Evolutionary conservation across 2,888 invertebrate genomes (phyloP).

Genomic region (Desoria tigrina): DNA sequence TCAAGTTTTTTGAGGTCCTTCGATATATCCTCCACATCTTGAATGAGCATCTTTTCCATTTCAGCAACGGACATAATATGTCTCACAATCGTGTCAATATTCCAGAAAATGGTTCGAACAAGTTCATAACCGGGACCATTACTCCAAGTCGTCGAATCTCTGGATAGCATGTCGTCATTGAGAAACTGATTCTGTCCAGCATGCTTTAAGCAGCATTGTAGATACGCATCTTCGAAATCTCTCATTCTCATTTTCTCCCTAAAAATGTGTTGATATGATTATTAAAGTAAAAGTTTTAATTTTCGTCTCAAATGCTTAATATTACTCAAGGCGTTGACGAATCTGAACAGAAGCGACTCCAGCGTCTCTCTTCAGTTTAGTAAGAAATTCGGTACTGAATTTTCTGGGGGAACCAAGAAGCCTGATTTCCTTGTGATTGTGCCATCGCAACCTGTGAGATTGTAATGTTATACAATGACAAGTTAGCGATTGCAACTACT

Average conservation of each 20-base stretch:
- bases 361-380: slow-evolving; percentile 24
- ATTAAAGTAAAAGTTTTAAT: too few relatives aligned
- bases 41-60: slow-evolving; percentile 31
- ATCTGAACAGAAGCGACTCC: slow-evolving; percentile 28
- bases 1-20: slow-evolving; percentile 20
- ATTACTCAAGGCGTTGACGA: slow-evolving; percentile 24
- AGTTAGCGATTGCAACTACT: neutral
- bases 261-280: neutral
- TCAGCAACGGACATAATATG: slow-evolving; percentile 32
- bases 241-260: slow-evolving; percentile 31
- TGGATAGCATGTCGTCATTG: slow-evolving; percentile 14
- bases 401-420: neutral
- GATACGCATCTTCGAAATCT: slow-evolving; percentile 32
- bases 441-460: neutral
- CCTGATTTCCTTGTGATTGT: neutral
- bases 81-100: slow-evolving; percentile 31
- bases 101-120: slow-evolving; percentile 26
- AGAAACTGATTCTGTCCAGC: slow-evolving; percentile 27
- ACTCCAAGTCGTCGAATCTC: slow-evolving; percentile 8
- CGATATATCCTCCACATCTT: slow-evolving; percentile 37
- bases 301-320: neutral
- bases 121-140: slow-evolving; percentile 2
- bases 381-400: slow-evolving; percentile 21
- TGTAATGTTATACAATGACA: neutral
- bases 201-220: slow-evolving; percentile 30